phyloP scores from a whole-genome alignment of 2,888 invertebrate species.

The Acronicta leporina region DNA sequence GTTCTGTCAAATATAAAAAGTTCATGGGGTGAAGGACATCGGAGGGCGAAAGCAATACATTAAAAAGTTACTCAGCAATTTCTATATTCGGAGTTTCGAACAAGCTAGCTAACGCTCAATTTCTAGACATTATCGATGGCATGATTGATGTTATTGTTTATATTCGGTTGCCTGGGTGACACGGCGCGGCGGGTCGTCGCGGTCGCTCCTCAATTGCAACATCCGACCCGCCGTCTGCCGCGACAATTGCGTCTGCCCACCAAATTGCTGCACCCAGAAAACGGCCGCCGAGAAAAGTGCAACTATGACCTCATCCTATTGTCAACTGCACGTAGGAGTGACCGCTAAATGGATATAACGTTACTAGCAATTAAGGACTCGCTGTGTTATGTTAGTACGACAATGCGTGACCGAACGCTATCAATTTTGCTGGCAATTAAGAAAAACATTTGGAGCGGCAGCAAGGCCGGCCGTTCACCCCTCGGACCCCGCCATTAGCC shows the following conservation, averaged over 20 bases:
- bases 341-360: slow-evolving; percentile 61
- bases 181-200: slow-evolving; percentile 34
- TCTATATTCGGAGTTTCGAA: not conserved
- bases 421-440: slow-evolving; percentile 78
- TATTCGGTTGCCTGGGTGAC: slow-evolving; percentile 50
- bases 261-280: slow-evolving; percentile 65
- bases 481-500: slow-evolving; percentile 66
- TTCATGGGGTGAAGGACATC: slow-evolving; percentile 8
- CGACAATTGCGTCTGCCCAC: slow-evolving; percentile 69
- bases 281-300: slow-evolving; percentile 66
- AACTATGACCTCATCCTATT: slow-evolving; percentile 78
- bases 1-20: slow-evolving; percentile 13
- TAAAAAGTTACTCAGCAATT: not conserved
- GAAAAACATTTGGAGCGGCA: slow-evolving; percentile 70
- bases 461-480: slow-evolving; percentile 79
- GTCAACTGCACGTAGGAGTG: slow-evolving; percentile 63
- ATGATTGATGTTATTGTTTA: slow-evolving; percentile 51
- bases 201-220: slow-evolving; percentile 73
- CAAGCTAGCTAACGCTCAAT: slow-evolving; percentile 8
- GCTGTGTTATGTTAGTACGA: slow-evolving; percentile 51
- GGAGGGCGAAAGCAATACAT: slow-evolving; percentile 15
- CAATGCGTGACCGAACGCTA: slow-evolving; percentile 76
- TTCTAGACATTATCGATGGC: slow-evolving; percentile 41
- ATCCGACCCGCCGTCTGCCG: slow-evolving; percentile 83
- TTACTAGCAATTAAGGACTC: slow-evolving; percentile 54